These are phyloP conservation scores for Eulemur coronatus DNA, from an alignment of 2,797 vertebrate genomes.

Conservation along the genomic window DNA sequence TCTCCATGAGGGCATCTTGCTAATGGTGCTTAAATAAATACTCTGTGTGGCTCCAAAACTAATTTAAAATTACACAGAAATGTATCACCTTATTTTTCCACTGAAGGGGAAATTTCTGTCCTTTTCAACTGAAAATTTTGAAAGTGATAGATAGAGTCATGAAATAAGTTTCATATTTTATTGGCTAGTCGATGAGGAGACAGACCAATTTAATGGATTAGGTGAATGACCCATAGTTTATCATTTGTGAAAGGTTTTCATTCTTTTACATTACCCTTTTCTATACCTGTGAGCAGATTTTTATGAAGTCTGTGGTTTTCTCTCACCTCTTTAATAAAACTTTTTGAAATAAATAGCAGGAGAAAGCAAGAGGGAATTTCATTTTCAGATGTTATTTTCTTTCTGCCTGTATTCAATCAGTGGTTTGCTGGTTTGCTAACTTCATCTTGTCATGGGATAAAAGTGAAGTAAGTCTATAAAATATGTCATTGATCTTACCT, in stretches of 20 bases:
- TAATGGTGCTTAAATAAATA: neutral
- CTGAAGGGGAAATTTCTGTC: neutral
- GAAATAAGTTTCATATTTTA: neutral
- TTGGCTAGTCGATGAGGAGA: neutral
- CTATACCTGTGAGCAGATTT: neutral
- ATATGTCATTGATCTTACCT: constrained; percentile 33
- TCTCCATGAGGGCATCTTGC: neutral
- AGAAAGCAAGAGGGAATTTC: constrained; percentile 38
- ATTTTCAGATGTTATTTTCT: constrained; percentile 58
- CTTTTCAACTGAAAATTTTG: constrained; percentile 7
- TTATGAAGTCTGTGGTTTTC: neutral
- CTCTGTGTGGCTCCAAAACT: neutral
- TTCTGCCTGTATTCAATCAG: constrained; percentile 50
- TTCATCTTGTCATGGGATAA: constrained; percentile 31
- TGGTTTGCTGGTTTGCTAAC: constrained; percentile 46
- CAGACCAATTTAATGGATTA: neutral
- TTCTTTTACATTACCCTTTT: neutral
- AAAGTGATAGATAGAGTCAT: neutral
- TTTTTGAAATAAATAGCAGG: constrained; percentile 41
- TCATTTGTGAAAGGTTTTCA: neutral
- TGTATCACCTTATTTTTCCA: neutral
- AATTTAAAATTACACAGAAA: constrained; percentile 28
- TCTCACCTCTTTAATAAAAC: neutral
- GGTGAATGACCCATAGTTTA: neutral
- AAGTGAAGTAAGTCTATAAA: constrained; percentile 57